phyloP scores from a whole-genome alignment of 1,140 invertebrate genomes.

The Daktulosphaira vitifoliae region DNA sequence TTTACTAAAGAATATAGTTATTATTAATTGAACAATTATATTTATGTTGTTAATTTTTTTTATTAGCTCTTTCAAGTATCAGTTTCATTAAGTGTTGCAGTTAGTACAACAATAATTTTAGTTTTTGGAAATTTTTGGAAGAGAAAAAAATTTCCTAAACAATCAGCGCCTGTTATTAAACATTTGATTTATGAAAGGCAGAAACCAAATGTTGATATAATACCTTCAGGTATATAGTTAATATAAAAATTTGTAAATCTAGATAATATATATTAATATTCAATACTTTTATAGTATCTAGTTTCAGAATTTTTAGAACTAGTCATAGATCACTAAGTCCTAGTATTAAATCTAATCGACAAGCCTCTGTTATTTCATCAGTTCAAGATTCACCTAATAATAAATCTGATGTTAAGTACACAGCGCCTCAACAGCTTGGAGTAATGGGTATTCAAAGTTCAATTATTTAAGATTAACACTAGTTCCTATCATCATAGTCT shows the following conservation, averaged over 20 bases:
- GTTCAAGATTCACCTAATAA: slow-evolving; percentile 47
- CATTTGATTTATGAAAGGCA: slow-evolving; percentile 5
- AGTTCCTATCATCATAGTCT: too few species aligned
- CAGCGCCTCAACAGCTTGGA: slow-evolving; percentile 55
- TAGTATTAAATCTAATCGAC: slow-evolving; percentile 17
- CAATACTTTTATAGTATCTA: slow-evolving; percentile 1
- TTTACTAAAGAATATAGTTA: too few species aligned
- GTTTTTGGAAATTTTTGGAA: slow-evolving; percentile 8
- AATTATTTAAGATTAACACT: too few species aligned
- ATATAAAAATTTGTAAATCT: too few species aligned
- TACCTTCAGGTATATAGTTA: slow-evolving; percentile 9
- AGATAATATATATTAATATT: not conserved
- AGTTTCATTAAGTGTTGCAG: not conserved
- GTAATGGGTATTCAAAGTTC: slow-evolving; percentile 48
- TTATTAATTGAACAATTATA: too few species aligned
- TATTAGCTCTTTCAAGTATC: slow-evolving; percentile 10
- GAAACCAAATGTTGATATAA: slow-evolving; percentile 7
- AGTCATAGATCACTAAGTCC: slow-evolving; percentile 32
- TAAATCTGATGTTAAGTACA: slow-evolving; percentile 48
- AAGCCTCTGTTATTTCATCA: slow-evolving; percentile 40
- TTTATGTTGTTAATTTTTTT: too few species aligned
- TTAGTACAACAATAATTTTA: not conserved
- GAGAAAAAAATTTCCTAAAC: slow-evolving; percentile 5
- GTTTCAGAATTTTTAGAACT: slow-evolving; percentile 27
- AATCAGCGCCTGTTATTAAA: slow-evolving; percentile 9